Percentiles rank a stretch among this genome's conserved stretches.
phyloP scores from a whole-genome alignment of 1,140 invertebrate species.

The Drosophila santomea region DNA sequence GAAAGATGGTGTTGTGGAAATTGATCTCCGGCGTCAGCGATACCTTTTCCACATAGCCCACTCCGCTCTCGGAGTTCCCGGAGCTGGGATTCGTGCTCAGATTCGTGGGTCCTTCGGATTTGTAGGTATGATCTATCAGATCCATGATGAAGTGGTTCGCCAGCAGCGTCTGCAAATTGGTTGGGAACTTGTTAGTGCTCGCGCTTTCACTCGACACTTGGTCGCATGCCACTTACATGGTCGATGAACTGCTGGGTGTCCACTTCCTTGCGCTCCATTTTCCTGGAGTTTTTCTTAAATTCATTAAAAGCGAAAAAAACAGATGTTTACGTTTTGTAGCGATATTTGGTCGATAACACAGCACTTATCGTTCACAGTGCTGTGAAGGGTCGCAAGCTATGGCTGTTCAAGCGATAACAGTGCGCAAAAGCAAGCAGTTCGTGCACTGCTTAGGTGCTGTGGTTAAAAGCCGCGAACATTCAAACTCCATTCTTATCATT shows the following conservation, averaged over 20 bases:
- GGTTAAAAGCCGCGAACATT: background rate
- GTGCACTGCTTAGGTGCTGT: background rate
- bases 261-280: constrained; percentile 79
- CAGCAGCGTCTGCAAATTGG: constrained; percentile 58
- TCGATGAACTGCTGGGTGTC: constrained; percentile 75
- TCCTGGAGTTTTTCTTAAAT: constrained; percentile 34
- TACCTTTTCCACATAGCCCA: constrained; percentile 39
- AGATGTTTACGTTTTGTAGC: no score
- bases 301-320: constrained; percentile 43
- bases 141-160: constrained; percentile 75
- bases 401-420: background rate
- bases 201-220: rapidly evolving
- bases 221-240: constrained; percentile 52
- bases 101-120: constrained; percentile 63
- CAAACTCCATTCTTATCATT: background rate
- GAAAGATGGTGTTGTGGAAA: constrained; percentile 71
- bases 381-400: no score
- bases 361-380: background rate
- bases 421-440: background rate
- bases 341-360: no score
- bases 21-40: constrained; percentile 61
- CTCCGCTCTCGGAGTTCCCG: background rate
- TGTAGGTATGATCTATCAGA: constrained; percentile 62
- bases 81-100: constrained; percentile 43
- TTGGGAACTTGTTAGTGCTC: background rate